These are phyloP conservation scores for Coregonus clupeaformis DNA, from an alignment of 2,113 vertebrate species.

Conservation along the genomic window DNA sequence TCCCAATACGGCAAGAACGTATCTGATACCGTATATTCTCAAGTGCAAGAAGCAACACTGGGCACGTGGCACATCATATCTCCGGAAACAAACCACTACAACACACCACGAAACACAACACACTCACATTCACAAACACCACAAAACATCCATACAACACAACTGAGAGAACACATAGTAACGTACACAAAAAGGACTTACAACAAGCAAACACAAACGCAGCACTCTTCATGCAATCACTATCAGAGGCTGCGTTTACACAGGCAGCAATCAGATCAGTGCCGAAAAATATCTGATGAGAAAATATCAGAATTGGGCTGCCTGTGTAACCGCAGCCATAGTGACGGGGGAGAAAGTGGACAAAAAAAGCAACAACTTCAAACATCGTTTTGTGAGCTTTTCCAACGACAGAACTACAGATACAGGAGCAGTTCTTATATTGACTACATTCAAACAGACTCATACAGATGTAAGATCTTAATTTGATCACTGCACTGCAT, in stretches of 20 bases:
- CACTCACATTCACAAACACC: background rate
- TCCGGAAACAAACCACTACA: background rate
- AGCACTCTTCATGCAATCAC: background rate
- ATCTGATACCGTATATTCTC: too few relatives aligned
- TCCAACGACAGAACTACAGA: background rate
- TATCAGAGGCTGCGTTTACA: background rate
- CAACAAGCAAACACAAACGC: background rate
- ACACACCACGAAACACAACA: background rate
- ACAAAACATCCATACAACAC: background rate
- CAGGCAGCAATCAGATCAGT: too few relatives aligned
- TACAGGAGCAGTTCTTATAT: background rate
- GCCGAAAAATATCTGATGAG: too few relatives aligned
- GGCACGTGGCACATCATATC: background rate
- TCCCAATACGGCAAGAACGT: too few relatives aligned
- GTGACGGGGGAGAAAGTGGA: background rate
- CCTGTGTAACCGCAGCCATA: too few relatives aligned
- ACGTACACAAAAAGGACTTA: background rate
- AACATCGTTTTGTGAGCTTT: too few relatives aligned
- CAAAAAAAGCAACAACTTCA: background rate
- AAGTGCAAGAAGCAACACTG: background rate
- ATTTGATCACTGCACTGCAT: too few relatives aligned
- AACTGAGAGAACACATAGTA: background rate
- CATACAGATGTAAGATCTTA: background rate
- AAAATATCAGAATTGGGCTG: too few relatives aligned
- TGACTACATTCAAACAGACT: background rate